Percentiles rank a stretch among this genome's conserved stretches.
Conservation (phyloP, 2,797 vertebrate genomes). For the Xenops minutus region DNA sequence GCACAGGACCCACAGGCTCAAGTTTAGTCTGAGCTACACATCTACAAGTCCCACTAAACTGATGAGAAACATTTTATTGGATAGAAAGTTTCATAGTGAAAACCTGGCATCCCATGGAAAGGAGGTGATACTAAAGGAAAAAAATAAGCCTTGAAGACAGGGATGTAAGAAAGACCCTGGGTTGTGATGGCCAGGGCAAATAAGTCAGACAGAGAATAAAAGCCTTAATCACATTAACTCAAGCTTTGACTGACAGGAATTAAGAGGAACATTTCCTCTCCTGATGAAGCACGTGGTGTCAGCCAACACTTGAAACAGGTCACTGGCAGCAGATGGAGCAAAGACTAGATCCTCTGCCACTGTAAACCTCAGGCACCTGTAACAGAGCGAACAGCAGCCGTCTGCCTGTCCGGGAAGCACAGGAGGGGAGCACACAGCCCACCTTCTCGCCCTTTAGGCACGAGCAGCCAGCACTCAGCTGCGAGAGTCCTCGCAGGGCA, state of each 20-base stretch:
- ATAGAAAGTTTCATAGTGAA: neutral
- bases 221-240: constrained; percentile 54
- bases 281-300: neutral
- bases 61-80: neutral
- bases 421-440: neutral
- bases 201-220: neutral
- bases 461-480: accelerated
- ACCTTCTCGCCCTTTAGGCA: neutral
- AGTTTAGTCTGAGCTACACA: neutral
- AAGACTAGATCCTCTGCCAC: neutral
- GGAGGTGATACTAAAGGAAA: neutral
- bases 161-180: neutral
- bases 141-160: neutral
- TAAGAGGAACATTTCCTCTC: constrained; percentile 29
- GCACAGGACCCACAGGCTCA: neutral
- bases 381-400: neutral
- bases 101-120: neutral
- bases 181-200: neutral
- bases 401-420: neutral
- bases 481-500: neutral
- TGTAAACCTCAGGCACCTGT: neutral
- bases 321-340: neutral
- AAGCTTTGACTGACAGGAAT: constrained; percentile 40
- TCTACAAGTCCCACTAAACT: neutral
- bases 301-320: neutral